Evolutionary conservation across 2,113 vertebrate species (phyloP), one percentile per base, ranked within the genome.

Genomic region (Hyperopisus bebe): DNA sequence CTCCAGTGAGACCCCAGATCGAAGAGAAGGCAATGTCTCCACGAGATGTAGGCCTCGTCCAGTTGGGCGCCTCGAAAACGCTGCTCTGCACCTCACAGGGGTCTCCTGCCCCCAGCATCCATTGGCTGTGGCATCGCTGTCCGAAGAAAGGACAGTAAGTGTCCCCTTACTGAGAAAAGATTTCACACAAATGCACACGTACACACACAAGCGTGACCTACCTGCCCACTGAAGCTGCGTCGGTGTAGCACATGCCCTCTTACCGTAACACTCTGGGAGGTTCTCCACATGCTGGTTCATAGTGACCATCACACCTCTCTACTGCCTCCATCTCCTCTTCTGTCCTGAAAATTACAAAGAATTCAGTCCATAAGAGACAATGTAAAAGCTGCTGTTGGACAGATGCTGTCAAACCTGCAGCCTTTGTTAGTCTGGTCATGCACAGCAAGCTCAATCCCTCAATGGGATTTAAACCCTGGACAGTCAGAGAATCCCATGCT

Each of bases 81-180:
- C 92, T 99, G 51, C 97, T 96, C 9, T 99, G 98, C 91, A 99
- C 97, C 0, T 95, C 97, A 55, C 96, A 97, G 9, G 98, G 98
- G 15, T 93, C 98, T 88, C 98, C 98, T 82, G 94, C 94, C 24
- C 98, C 98, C 87, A 95, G 94, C 66, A 93, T 98, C 92, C 94
- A 92, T 0, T 99, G 98, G 98, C 94, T 96, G 58, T 99, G 98
- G 98, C 96, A 95, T 89, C 97, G 96, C 51, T 99, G 98, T 91
- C 95, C 95, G 3, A 91, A 96, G 70, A 97, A 94, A 96, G 95
- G 96, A 95, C 97, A 96, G 98, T 99, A 97, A 95, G 97, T 95
- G 93, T 88, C 66, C 19, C 42, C 39, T 51, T 84, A 35, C 5
- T 80, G 17, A 8, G 9, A 27, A 15, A 55, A 39, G 35, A 80